Percentiles rank a stretch among this genome's conserved stretches.
Evolutionary conservation across 1,140 invertebrate genomes (phyloP).

Genomic region (Sycophaga agraensis): DNA sequence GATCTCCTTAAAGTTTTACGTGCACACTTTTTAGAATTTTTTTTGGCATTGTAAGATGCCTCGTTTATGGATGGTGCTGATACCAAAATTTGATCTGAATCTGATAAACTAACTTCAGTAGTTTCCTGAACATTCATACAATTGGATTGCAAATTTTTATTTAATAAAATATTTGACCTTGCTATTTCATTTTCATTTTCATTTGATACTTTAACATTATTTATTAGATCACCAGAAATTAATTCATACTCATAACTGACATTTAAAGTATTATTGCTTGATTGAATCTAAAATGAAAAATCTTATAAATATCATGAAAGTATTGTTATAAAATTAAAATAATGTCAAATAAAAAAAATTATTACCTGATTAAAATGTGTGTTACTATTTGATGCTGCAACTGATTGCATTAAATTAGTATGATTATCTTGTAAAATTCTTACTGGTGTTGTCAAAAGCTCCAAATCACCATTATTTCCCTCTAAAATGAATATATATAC

Average conservation of each 20-base stretch:
- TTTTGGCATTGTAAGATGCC: background rate
- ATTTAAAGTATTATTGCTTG: conserved; percentile 8
- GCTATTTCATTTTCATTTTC: background rate
- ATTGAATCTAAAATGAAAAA: conserved; percentile 9
- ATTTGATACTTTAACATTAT: background rate
- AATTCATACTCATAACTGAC: background rate
- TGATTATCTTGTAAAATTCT: conserved; percentile 12
- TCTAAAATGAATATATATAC: conserved; percentile 31
- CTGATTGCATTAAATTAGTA: conserved; percentile 11
- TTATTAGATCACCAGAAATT: background rate
- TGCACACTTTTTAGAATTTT: conserved; percentile 24
- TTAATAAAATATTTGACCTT: background rate
- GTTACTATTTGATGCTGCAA: conserved; percentile 32
- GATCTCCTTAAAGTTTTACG: conserved; percentile 37
- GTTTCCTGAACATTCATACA: background rate
- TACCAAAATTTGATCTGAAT: no score
- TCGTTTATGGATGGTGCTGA: no score
- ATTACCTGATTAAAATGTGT: conserved; percentile 31
- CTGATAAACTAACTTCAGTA: background rate
- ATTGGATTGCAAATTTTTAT: background rate
- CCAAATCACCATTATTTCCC: conserved; percentile 39
- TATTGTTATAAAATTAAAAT: background rate
- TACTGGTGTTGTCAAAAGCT: conserved; percentile 39
- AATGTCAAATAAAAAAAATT: background rate
- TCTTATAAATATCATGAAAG: no score